These are phyloP conservation scores for Danio choprae DNA, from an alignment of 2,797 vertebrate species.

Conservation along the genomic window DNA sequence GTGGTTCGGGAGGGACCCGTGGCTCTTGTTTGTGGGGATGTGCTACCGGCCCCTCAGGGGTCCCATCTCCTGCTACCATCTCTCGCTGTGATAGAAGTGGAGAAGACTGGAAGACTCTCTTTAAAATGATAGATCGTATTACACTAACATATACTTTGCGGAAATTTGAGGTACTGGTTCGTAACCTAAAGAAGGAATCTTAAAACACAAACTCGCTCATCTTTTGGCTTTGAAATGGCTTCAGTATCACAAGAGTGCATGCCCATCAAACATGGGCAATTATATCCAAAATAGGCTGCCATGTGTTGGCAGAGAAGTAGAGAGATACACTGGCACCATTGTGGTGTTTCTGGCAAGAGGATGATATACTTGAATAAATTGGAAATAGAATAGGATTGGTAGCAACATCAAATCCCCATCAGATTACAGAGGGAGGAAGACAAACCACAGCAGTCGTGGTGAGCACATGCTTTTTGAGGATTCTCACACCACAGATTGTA, in stretches of 20 bases:
- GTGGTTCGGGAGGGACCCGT: constrained; percentile 71
- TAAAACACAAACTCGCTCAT: background rate
- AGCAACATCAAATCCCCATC: constrained; percentile 48
- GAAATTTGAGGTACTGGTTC: constrained; percentile 2
- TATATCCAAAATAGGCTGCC: constrained; percentile 53
- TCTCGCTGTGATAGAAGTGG: constrained; percentile 59
- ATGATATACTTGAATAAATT: constrained; percentile 45
- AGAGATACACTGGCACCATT: constrained; percentile 24
- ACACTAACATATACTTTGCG: constrained; percentile 15
- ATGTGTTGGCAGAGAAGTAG: constrained; percentile 48
- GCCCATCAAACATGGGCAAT: constrained; percentile 51
- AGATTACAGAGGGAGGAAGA: constrained; percentile 46
- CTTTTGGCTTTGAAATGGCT: constrained; percentile 32
- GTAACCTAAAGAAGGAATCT: background rate
- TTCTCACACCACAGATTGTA: constrained; percentile 58
- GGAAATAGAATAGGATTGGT: constrained; percentile 34
- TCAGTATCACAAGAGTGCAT: constrained; percentile 42
- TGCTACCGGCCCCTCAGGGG: constrained; percentile 65
- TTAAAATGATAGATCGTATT: constrained; percentile 36
- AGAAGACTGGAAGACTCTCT: constrained; percentile 42
- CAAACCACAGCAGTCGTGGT: constrained; percentile 42
- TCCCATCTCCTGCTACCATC: constrained; percentile 62
- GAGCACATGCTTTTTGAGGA: constrained; percentile 52
- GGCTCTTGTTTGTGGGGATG: constrained; percentile 73
- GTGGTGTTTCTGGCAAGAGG: constrained; percentile 40